Evolutionary conservation across 2,113 vertebrate genomes (phyloP), one percentile per base, ranked within the genome.

Genomic region (Penelope pileata): DNA sequence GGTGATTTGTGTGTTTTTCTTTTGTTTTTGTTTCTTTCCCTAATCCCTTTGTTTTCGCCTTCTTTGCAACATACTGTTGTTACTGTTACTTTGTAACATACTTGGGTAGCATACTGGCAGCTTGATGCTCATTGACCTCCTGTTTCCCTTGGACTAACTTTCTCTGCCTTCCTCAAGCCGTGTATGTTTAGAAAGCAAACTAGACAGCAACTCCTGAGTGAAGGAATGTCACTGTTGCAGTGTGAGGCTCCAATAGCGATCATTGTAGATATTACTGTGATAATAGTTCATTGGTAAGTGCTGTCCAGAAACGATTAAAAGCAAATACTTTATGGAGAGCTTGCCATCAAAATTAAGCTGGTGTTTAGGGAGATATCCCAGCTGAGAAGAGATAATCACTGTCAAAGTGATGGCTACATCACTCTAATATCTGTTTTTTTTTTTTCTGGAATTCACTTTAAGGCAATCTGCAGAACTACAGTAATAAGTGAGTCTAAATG

Each of bases 381-480:
- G 13, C 27, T 21, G 3, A 26, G 51, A 7, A 9, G 54, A 17
- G 51, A 76, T 2, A 26, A 34, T 19, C 17, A 2, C 84, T 73
- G 42, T 47, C 21, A 0, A 54, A 29, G 14, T 27, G 68, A 1
- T 79, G 51, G 17, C 38, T 53, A 0, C 14, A 1, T 48, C 11
- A 3, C 5, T 1, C 2, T 5, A 7, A 24, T 23, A 18, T 1
- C 64, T 69, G 8, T 24, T 23, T 16, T 51, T 54, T 40, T 43
- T 16, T 51, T 54, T 40, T 9, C 36, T 74, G 54, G 36, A 43
- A 10, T 24, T 62, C 16, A 2, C 10, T 47, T 76, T 16, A 48
- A 54, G 40, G 27, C 26, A 29, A 14, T 32, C 45, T 73, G 72
- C 48, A 68, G 68, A 16, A 2, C 45, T 5, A 2, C 14, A 47